phyloP scores from a whole-genome alignment of 2,888 invertebrate species.

The Portevinia maculata region DNA sequence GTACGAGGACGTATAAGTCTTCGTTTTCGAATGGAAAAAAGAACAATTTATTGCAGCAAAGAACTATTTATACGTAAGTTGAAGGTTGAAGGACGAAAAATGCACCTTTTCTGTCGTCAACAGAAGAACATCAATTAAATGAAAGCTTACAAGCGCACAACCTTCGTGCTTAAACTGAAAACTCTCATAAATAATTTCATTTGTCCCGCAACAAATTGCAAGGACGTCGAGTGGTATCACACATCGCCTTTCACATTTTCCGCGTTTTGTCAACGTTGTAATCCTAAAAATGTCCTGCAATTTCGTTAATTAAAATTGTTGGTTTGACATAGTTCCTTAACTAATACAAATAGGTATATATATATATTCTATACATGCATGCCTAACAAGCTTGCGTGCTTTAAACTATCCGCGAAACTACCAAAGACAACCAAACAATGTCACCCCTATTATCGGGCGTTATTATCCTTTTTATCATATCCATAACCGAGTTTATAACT shows the following conservation, averaged over 20 bases:
- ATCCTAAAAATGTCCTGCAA: constrained; percentile 5
- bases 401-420: constrained; percentile 1
- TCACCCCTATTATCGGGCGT: constrained; percentile 41
- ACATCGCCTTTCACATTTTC: background rate
- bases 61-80: background rate
- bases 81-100: background rate
- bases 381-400: constrained; percentile 30
- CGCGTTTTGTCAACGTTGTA: background rate
- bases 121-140: background rate
- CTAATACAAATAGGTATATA: background rate
- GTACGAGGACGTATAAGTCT: background rate
- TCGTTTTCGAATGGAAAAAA: background rate
- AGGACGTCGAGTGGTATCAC: background rate
- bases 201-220: background rate
- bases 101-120: background rate
- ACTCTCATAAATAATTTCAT: constrained; percentile 27
- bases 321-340: constrained; percentile 10
- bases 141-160: background rate
- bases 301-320: constrained; percentile 57
- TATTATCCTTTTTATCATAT: constrained; percentile 55
- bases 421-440: constrained; percentile 1
- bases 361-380: background rate
- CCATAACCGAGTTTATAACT: constrained; percentile 60
- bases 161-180: background rate
- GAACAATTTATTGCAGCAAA: background rate